A percentile compares a stretch with the other conserved stretches of the same genome.
Evolutionary conservation across 2,888 invertebrate species (phyloP).

Genomic region (Orgyia antiqua): DNA sequence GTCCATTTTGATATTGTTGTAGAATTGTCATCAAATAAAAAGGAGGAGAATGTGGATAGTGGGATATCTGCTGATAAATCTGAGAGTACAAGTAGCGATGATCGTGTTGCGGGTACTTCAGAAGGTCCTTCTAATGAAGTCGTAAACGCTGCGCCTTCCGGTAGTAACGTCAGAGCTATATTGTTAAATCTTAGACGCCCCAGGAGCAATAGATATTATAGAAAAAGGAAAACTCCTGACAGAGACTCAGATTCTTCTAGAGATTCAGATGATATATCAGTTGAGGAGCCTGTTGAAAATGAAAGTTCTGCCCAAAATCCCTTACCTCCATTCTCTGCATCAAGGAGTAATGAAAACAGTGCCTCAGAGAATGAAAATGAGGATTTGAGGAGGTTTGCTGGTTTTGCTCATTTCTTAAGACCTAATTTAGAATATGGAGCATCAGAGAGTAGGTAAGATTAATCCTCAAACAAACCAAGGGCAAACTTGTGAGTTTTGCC

Average conservation of each 20-base stretch:
- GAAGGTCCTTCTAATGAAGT: slow-evolving; percentile 55
- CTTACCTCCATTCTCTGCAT: no score
- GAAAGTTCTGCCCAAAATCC: no score
- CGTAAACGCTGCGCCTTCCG: slow-evolving; percentile 54
- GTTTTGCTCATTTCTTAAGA: slow-evolving; percentile 33
- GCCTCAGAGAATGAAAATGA: slow-evolving; percentile 45
- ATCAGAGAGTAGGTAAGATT: slow-evolving; percentile 48
- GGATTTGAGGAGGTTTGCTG: slow-evolving; percentile 34
- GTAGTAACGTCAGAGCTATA: slow-evolving; percentile 54
- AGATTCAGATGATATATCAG: slow-evolving; percentile 63
- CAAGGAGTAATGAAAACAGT: slow-evolving; percentile 33
- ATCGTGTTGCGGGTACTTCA: slow-evolving; percentile 34
- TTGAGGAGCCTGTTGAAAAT: slow-evolving; percentile 31
- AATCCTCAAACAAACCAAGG: no score
- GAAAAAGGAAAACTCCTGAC: slow-evolving; percentile 61
- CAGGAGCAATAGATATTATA: slow-evolving; percentile 50
- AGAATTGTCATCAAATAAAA: slow-evolving; percentile 36
- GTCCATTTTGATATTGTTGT: slow-evolving; percentile 41
- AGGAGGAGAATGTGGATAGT: slow-evolving; percentile 66
- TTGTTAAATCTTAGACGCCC: slow-evolving; percentile 53
- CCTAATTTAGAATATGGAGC: slow-evolving; percentile 29
- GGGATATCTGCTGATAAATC: slow-evolving; percentile 68
- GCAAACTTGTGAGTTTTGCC: no score
- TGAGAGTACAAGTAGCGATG: slow-evolving; percentile 67
- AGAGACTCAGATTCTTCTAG: slow-evolving; percentile 56